Evolutionary conservation across 2,888 invertebrate species (phyloP).

Genomic region (Spisula subtruncata): DNA sequence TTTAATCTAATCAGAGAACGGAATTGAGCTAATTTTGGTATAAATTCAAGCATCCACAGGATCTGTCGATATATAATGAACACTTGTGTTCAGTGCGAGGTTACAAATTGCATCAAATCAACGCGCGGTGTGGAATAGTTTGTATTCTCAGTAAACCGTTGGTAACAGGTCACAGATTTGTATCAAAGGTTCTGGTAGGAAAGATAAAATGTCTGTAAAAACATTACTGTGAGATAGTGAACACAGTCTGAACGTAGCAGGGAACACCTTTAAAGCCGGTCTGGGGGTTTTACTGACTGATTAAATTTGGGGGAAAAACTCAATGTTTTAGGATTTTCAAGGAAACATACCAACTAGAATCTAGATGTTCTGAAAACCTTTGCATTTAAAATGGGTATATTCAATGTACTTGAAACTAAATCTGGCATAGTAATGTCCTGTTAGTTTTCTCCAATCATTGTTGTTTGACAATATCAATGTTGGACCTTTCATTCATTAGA

Average conservation of each 20-base stretch:
- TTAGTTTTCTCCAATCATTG: no score
- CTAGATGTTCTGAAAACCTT: no score
- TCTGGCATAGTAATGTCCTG: no score
- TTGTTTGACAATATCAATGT: no score
- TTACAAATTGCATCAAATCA: slow-evolving; percentile 12
- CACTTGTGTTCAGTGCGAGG: neutral
- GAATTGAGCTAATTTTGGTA: slow-evolving; percentile 20
- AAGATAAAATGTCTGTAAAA: neutral
- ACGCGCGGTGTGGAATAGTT: neutral
- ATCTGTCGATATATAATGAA: neutral
- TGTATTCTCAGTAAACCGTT: neutral
- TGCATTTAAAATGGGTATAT: no score
- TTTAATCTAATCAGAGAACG: slow-evolving; percentile 8
- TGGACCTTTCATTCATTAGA: no score
- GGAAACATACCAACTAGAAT: no score
- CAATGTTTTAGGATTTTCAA: no score
- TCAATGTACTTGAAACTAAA: no score
- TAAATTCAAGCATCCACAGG: neutral
- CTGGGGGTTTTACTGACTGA: neutral
- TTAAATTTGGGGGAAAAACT: no score
- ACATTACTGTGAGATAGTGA: neutral
- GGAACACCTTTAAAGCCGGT: neutral
- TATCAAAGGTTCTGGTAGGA: neutral
- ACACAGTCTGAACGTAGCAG: neutral
- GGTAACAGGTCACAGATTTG: slow-evolving; percentile 5